Conservation (phyloP, 2,888 invertebrate genomes). For the Hipparchia sbordonii region DNA sequence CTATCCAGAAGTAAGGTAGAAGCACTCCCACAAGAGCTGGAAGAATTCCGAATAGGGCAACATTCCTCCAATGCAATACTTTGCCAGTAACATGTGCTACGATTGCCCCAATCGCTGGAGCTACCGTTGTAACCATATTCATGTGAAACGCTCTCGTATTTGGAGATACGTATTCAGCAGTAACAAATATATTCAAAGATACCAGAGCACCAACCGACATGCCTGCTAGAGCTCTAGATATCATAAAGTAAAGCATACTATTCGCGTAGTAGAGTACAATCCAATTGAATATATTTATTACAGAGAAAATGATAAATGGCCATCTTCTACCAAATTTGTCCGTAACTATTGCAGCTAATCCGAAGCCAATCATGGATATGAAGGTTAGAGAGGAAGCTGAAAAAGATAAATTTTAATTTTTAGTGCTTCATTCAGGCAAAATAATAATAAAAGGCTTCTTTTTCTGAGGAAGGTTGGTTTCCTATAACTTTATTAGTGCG, state of each 20-base stretch:
- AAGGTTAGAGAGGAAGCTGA: slow-evolving; percentile 6
- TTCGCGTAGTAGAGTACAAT: slow-evolving; percentile 32
- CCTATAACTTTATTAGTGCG: no score
- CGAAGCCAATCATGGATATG: background rate
- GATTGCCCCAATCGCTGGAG: slow-evolving; percentile 35
- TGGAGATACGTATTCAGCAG: slow-evolving; percentile 34
- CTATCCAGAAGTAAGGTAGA: slow-evolving; percentile 35
- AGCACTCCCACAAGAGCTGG: slow-evolving; percentile 32
- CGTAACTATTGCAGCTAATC: slow-evolving; percentile 25
- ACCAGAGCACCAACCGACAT: slow-evolving; percentile 34
- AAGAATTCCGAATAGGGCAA: slow-evolving; percentile 35
- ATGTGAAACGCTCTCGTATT: slow-evolving; percentile 31
- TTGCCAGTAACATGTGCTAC: slow-evolving; percentile 35
- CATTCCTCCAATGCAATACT: slow-evolving; percentile 38
- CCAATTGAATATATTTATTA: slow-evolving; percentile 33
- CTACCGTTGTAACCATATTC: slow-evolving; percentile 35
- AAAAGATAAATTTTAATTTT: background rate
- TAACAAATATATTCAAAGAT: slow-evolving; percentile 22
- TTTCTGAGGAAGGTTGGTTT: no score
- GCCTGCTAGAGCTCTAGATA: slow-evolving; percentile 33
- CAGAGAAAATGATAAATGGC: slow-evolving; percentile 26
- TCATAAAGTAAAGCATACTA: slow-evolving; percentile 17
- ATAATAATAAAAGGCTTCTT: no score
- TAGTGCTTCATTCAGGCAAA: background rate
- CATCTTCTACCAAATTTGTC: slow-evolving; percentile 36